Percentiles rank a stretch among this genome's conserved stretches.
phyloP scores from a whole-genome alignment of 2,113 vertebrate genomes.

The Oenanthe oenanthe region DNA sequence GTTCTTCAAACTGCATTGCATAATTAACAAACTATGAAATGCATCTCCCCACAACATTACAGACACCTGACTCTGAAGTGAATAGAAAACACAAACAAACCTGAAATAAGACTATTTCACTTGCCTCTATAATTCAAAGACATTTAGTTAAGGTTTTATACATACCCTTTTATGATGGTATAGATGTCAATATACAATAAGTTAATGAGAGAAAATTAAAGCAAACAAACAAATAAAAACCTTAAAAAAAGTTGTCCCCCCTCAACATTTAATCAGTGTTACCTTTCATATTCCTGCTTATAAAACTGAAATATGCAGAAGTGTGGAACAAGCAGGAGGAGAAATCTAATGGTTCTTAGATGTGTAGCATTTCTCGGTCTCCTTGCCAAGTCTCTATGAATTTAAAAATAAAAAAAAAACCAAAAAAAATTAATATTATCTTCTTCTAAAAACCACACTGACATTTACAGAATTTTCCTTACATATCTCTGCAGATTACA shows the following conservation, averaged over 20 bases:
- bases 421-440: fast-evolving
- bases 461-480: background rate
- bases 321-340: background rate
- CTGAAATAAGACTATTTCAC: background rate
- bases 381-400: background rate
- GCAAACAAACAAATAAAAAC: background rate
- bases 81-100: constrained; percentile 15
- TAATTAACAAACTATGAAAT: constrained; percentile 72
- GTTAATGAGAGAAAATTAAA: background rate
- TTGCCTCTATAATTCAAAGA: constrained; percentile 30
- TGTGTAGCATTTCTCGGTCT: background rate
- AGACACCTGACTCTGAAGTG: constrained; percentile 37
- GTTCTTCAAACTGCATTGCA: constrained; percentile 49
- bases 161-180: background rate
- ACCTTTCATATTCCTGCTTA: background rate
- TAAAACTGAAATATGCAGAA: background rate
- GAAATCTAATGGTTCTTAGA: background rate
- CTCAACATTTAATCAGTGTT: background rate
- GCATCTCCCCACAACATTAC: constrained; percentile 28
- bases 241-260: fast-evolving
- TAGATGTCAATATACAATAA: background rate
- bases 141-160: constrained; percentile 9
- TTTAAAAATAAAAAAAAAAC: background rate
- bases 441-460: background rate
- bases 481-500: background rate